These are phyloP conservation scores for Drosophila rubida DNA, from an alignment of 2,888 invertebrate genomes.

Conservation along the genomic window DNA sequence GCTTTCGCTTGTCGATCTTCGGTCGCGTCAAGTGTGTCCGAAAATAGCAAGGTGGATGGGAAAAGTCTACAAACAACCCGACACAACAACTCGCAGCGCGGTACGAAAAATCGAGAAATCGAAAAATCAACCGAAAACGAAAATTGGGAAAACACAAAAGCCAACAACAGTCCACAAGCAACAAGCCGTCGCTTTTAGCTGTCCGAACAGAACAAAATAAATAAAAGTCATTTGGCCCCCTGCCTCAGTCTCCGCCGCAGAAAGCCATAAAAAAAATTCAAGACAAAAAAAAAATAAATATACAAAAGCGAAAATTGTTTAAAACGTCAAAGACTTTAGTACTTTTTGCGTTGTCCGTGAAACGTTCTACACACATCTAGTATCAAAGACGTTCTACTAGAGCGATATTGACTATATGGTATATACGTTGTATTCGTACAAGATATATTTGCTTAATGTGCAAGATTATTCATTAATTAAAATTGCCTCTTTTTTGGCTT, in stretches of 20 bases:
- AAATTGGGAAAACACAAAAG: constrained; percentile 43
- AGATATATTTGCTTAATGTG: constrained; percentile 4
- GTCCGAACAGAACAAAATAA: constrained; percentile 58
- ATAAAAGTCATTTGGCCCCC: constrained; percentile 56
- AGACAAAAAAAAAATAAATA: constrained; percentile 43
- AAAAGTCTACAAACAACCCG: constrained; percentile 47
- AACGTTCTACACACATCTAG: constrained; percentile 41
- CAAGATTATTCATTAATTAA: constrained; percentile 41
- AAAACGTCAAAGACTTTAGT: constrained; percentile 67
- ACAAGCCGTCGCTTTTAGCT: constrained; percentile 55
- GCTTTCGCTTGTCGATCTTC: constrained; percentile 69
- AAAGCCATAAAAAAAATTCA: constrained; percentile 36
- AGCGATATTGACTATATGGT: constrained; percentile 3
- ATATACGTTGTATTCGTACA: background rate
- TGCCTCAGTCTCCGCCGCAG: constrained; percentile 6
- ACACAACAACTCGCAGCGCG: constrained; percentile 8
- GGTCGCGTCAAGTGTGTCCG: constrained; percentile 76
- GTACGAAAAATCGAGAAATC: constrained; percentile 34
- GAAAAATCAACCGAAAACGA: constrained; percentile 41
- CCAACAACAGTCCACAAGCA: background rate
- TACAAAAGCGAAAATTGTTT: constrained; percentile 56
- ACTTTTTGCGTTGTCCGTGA: constrained; percentile 68
- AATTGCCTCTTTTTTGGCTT: constrained; percentile 23
- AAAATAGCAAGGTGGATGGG: constrained; percentile 77
- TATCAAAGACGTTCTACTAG: constrained; percentile 21